Evolutionary conservation across 1,140 invertebrate species (phyloP).

Genomic region (Trachelipus rathkii): DNA sequence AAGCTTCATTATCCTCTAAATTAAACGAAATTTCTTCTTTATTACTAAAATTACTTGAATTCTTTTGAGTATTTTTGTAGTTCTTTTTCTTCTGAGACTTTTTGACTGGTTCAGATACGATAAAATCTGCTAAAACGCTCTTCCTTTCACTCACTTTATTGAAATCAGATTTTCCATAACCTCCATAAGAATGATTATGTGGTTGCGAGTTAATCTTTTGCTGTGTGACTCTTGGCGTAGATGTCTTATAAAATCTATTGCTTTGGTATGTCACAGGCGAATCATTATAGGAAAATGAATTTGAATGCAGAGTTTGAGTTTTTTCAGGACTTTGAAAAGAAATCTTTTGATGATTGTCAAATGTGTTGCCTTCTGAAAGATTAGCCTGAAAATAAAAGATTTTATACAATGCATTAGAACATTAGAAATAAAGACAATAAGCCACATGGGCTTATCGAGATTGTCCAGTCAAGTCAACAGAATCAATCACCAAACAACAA

Average conservation of each 20-base stretch:
- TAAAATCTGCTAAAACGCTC: not conserved
- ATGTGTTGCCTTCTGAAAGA: not conserved
- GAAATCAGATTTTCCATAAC: not conserved
- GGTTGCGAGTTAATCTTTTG: not conserved
- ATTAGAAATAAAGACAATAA: not conserved
- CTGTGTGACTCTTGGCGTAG: not conserved
- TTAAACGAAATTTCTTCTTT: not conserved
- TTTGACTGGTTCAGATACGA: not conserved
- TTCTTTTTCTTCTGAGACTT: not conserved
- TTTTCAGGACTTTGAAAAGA: not conserved
- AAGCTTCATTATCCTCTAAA: not conserved
- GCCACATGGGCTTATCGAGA: too few relatives aligned
- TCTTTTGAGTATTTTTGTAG: not conserved
- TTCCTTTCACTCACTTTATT: not conserved
- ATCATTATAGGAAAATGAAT: not conserved
- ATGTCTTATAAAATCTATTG: not conserved
- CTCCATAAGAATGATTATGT: not conserved
- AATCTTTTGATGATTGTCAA: not conserved
- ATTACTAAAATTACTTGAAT: not conserved
- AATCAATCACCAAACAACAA: too few relatives aligned
- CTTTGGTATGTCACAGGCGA: not conserved
- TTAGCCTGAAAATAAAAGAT: too few relatives aligned
- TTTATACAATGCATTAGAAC: not conserved
- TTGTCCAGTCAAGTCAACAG: too few relatives aligned
- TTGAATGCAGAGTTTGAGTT: not conserved